Base-by-base conservation (phyloP, 2,797 vertebrate species). In the Anolis apletophallus region DNA sequence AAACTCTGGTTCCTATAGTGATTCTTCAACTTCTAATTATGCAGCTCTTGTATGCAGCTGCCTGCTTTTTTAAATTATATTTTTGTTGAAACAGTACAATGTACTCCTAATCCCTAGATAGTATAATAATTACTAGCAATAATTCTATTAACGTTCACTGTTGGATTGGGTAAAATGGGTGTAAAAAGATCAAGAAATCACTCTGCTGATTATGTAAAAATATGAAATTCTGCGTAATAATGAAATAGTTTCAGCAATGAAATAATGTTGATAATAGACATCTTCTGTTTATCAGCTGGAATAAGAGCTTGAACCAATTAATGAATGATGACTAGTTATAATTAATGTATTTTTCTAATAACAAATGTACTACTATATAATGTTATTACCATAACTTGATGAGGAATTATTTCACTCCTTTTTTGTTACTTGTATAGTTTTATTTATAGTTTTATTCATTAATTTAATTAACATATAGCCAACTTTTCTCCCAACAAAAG, bases 21-120 rank as follows among this genome's bases (percentile, higher is more conserved):
- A 81, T 74, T 64, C 52, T 77, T 17, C 2, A 2, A 4, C 50
- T 81, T 87, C 54, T 82, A 76, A 87, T 87, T 82, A 76, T 26
- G 21, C 1, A 7, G 69, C 52, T 69, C 61, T 87, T 54, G 26
- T 32, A 68, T 75, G 26, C 64, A 64, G 32, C 71, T 81, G 78
- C 32, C 46, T 75, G 61, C 54, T 68, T 50, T 57, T 86, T 86
- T 21, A 40, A 73, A 71, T 71, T 61, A 74, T 36, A 86, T 81
- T 83, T 83, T 68, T 19, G 16, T 29, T 32, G 14, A 68, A 87
- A 54, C 46, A 81, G 19, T 82, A 52, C 64, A 77, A 77, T 46
- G 40, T n/a, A 69, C 76, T 59, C 52, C 71, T 71, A 82, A 87
- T 71, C 32, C 36, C 61, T 83, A 36, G 40, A 71, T 26, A 81